Percentiles rank a stretch among this genome's conserved stretches.
phyloP scores from a whole-genome alignment of 2,113 vertebrate species.

The Rhinolophus ferrumequinum region DNA sequence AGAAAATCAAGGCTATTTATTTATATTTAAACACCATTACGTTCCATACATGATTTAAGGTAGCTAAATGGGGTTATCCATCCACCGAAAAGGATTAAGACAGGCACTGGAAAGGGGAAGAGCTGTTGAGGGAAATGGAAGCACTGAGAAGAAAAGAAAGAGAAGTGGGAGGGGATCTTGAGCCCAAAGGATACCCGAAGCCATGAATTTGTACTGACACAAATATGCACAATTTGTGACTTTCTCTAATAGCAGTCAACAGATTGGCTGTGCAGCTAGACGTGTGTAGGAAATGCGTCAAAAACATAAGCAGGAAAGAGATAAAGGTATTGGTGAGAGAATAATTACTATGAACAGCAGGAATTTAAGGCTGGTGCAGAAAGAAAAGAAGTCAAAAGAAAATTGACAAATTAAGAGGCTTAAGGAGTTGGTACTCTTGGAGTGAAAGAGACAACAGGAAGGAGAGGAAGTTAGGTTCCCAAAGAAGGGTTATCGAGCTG shows the following conservation, averaged over 20 bases:
- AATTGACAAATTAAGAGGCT: background rate
- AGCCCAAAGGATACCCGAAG: background rate
- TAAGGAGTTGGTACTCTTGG: background rate
- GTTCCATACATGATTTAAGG: background rate
- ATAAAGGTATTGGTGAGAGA: background rate
- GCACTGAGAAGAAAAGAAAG: background rate
- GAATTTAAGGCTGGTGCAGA: background rate
- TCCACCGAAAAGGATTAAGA: background rate
- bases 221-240: background rate
- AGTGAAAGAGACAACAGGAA: background rate
- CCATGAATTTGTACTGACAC: background rate
- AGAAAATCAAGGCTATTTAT: background rate
- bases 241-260: background rate
- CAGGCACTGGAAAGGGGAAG: background rate
- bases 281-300: background rate
- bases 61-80: background rate
- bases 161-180: background rate
- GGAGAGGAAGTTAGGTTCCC: background rate
- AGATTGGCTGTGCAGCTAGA: background rate
- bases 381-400: background rate
- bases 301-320: background rate
- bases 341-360: background rate
- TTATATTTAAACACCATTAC: background rate
- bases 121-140: background rate
- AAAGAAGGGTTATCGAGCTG: background rate